A percentile compares a stretch with the other conserved stretches of the same genome.
Conservation (phyloP, 2,113 vertebrate genomes). For the Pao palembangensis region DNA sequence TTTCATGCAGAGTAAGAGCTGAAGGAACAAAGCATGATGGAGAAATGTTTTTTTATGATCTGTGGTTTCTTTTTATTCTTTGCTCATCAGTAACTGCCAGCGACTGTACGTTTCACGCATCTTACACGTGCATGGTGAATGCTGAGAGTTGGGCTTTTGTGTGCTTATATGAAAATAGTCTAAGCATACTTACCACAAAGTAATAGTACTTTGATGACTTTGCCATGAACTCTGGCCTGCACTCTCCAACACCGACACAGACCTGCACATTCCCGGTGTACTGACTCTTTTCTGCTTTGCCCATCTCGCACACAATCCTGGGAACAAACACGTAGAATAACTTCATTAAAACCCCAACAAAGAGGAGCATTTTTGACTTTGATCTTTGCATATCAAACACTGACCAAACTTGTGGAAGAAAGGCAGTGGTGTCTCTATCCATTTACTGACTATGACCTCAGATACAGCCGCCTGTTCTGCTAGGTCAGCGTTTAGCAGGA, state of each 20-base stretch:
- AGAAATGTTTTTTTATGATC: constrained; percentile 7
- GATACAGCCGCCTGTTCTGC: constrained; percentile 46
- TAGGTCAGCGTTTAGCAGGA: constrained; percentile 55
- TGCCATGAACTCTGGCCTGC: constrained; percentile 88
- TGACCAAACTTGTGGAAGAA: constrained; percentile 36
- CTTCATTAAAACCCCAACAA: constrained; percentile 26
- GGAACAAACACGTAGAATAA: constrained; percentile 17
- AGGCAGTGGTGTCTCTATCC: constrained; percentile 29
- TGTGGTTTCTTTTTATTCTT: constrained; percentile 13
- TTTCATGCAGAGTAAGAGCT: constrained; percentile 1
- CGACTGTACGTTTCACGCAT: constrained; percentile 15
- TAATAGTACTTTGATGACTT: constrained; percentile 92
- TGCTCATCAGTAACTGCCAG: constrained; percentile 46
- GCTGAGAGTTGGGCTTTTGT: constrained; percentile 12
- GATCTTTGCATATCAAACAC: neutral
- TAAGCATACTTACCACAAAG: constrained; percentile 88
- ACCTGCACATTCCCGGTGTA: constrained; percentile 90
- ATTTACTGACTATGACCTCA: constrained; percentile 57
- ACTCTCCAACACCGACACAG: constrained; percentile 87
- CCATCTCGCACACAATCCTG: constrained; percentile 99
- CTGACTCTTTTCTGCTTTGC: constrained; percentile 90
- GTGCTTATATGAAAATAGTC: neutral
- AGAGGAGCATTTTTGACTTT: constrained; percentile 35
- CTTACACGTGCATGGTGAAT: neutral
- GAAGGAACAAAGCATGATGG: constrained; percentile 10